phyloP scores from a whole-genome alignment of 2,888 invertebrate genomes.

The Caradrina clavipalpis region DNA sequence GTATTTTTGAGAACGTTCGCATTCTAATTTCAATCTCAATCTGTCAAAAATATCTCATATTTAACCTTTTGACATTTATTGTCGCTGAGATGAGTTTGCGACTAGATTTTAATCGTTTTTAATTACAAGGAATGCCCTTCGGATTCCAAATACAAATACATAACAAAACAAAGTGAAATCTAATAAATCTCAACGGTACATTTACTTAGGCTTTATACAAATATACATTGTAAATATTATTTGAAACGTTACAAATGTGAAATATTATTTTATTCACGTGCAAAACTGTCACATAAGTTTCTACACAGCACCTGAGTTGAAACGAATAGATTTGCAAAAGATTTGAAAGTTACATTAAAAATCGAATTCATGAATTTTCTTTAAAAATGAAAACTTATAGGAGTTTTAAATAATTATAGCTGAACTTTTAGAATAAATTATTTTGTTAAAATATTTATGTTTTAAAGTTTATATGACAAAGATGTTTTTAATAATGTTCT shows the following conservation, averaged over 20 bases:
- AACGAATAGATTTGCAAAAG: conserved; percentile 38
- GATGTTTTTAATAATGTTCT: too few relatives aligned
- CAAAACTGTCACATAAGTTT: conserved; percentile 47
- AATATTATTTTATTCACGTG: conserved; percentile 50
- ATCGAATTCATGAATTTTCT: conserved; percentile 18
- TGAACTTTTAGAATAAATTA: neutral
- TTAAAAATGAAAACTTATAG: neutral
- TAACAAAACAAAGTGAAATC: conserved; percentile 19
- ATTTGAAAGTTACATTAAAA: conserved; percentile 47
- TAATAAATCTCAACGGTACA: conserved; percentile 23
- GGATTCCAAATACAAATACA: neutral
- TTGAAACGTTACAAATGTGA: conserved; percentile 35
- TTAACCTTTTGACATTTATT: too few relatives aligned
- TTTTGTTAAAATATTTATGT: neutral
- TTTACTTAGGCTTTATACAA: conserved; percentile 27
- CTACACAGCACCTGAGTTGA: conserved; percentile 48
- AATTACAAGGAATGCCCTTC: too few relatives aligned
- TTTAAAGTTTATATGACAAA: neutral
- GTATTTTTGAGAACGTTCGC: too few relatives aligned
- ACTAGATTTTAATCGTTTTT: too few relatives aligned
- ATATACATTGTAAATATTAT: conserved; percentile 42
- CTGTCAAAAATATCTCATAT: too few relatives aligned
- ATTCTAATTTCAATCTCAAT: too few relatives aligned
- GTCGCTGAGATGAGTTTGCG: too few relatives aligned
- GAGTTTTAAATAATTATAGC: neutral